Evolutionary conservation across 2,113 vertebrate species (phyloP).

Genomic region (Neofelis nebulosa): DNA sequence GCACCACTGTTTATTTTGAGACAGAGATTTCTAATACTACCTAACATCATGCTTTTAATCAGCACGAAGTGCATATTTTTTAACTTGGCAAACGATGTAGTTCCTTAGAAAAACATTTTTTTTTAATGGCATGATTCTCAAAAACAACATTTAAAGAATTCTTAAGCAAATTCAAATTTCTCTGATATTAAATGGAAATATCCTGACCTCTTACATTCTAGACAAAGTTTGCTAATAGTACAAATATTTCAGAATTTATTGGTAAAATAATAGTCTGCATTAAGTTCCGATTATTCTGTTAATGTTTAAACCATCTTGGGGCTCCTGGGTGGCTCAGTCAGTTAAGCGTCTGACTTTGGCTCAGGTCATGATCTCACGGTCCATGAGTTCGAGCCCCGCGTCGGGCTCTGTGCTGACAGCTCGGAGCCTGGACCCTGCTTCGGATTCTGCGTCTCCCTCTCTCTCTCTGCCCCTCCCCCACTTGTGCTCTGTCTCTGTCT

Average conservation of each 20-base stretch:
- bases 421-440: too few species aligned
- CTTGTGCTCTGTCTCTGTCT: too few species aligned
- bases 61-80: background rate
- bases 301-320: background rate
- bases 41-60: background rate
- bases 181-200: background rate
- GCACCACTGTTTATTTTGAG: background rate
- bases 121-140: background rate
- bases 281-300: background rate
- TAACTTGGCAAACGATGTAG: background rate
- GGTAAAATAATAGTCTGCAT: conserved; percentile 18
- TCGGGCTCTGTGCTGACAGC: too few species aligned
- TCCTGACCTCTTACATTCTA: background rate
- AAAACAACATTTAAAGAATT: background rate
- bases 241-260: conserved; percentile 25
- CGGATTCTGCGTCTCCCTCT: too few species aligned
- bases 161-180: conserved; percentile 7
- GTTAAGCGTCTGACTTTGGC: too few species aligned
- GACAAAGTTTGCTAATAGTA: background rate
- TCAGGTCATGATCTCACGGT: too few species aligned
- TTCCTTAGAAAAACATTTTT: background rate
- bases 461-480: too few species aligned
- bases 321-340: too few species aligned
- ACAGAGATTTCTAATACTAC: background rate
- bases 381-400: accelerated